Percentiles rank a stretch among this genome's conserved stretches.
These are phyloP conservation scores for Lerista edwardsae DNA, from an alignment of 2,797 vertebrate genomes.

Conservation along the genomic window DNA sequence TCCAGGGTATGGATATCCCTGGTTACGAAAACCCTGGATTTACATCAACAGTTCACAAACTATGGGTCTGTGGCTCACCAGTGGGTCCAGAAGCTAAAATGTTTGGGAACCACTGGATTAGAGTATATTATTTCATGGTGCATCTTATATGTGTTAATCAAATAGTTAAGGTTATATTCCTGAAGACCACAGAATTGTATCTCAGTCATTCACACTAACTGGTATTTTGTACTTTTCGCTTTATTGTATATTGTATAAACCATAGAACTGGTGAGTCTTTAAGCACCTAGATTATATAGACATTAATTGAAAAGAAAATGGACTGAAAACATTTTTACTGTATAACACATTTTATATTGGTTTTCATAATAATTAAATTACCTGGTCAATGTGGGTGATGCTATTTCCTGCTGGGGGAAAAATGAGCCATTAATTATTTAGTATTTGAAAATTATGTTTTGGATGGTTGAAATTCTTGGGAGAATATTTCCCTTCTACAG, in stretches of 20 bases:
- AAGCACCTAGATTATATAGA: background rate
- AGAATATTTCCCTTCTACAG: background rate
- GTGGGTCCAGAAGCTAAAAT: too few relatives aligned
- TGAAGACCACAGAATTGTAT: background rate
- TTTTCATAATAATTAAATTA: slow-evolving; percentile 50
- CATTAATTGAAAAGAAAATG: background rate
- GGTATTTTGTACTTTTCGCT: background rate
- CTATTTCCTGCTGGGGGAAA: slow-evolving; percentile 61
- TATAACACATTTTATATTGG: background rate
- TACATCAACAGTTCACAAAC: too few relatives aligned
- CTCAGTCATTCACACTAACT: background rate
- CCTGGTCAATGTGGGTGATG: slow-evolving; percentile 60
- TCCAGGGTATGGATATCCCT: too few relatives aligned
- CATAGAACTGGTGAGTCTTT: background rate
- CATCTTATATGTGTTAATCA: background rate
- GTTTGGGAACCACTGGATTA: background rate
- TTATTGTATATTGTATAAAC: background rate
- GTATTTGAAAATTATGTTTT: background rate
- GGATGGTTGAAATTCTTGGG: background rate
- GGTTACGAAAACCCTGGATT: too few relatives aligned
- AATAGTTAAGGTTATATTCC: background rate
- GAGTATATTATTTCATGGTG: background rate
- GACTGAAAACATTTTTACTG: background rate
- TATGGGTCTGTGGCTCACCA: too few relatives aligned
- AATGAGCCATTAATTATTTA: slow-evolving; percentile 32